Base-by-base conservation (phyloP, 2,888 invertebrate species). In the Drosophila peninsularis region DNA sequence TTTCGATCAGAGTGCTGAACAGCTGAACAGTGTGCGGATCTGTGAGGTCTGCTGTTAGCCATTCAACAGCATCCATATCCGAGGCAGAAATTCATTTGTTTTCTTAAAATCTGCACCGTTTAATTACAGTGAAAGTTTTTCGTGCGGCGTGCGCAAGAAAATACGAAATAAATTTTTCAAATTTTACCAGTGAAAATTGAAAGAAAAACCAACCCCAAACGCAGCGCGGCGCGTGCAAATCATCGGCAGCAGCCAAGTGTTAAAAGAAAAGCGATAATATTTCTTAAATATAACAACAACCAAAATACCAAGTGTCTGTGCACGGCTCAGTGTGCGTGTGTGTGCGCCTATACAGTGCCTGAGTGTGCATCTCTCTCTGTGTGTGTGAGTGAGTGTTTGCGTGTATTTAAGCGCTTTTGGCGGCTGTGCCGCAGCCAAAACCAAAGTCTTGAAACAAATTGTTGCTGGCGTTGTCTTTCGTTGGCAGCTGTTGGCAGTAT, bases 401-500 rank as follows among this genome's bases (percentile, higher is more conserved):
- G 62, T 72, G 71, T 66, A 37, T 74, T 49, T 50, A 80, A 79
- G 65, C 63, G 78, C 78, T 67, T 74, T 75, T 76, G 72, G 79
- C 86, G 64, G 75, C 88, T 74, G 70, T 66, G 81, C 75, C 65
- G 69, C 79, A 65, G 78, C 74, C 80, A 71, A 65, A 68, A 69
- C 47, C 58, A 67, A 77, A 73, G 69, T 62, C 62, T 61, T 32
- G 47, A 62, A 50, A 57, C 34, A 60, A 77, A 65, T 58, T 70
- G 69, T 72, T 71, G 88, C 82, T 85, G 76, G 79, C 74, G 75
- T 76, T 74, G 69, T 69, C 79, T 67, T 71, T 82, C 78, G 81
- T 78, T 87, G 78, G 78, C 90, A 89, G 86, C 90, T 90, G 89
- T 79, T 89, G 79, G 80, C 83, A 90, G 81, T 75, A 90, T 90